Evolutionary conservation across 2,797 vertebrate genomes (phyloP).

Genomic region (Clarias laeviceps): DNA sequence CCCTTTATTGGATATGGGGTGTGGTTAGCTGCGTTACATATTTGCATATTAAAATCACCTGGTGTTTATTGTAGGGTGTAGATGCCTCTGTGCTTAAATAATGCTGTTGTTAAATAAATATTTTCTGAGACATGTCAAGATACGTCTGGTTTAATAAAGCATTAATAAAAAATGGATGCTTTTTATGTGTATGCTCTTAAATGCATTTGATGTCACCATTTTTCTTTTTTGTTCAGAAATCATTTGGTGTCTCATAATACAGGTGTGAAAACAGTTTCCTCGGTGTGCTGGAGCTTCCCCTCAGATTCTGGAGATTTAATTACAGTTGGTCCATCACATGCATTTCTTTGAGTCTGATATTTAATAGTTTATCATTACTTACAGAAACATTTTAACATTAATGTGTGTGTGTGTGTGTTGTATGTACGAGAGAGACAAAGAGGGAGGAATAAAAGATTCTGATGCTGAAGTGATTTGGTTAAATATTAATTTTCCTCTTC

Average conservation of each 20-base stretch:
- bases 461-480: no score
- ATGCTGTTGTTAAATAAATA: no score
- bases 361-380: not conserved
- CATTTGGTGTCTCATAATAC: not conserved
- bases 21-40: not conserved
- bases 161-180: not conserved
- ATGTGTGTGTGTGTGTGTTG: not conserved
- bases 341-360: not conserved
- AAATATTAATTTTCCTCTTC: no score
- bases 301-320: not conserved
- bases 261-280: not conserved
- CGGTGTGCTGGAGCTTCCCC: not conserved
- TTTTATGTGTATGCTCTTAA: not conserved
- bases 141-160: not conserved
- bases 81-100: no score
- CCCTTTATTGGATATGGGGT: not conserved
- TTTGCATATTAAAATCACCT: conserved; percentile 2
- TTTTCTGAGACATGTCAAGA: not conserved
- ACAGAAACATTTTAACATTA: not conserved
- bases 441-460: no score
- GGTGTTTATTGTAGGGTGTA: not conserved
- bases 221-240: not conserved
- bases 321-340: not conserved
- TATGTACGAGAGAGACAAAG: no score
- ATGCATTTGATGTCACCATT: not conserved